Conservation (phyloP, 2,888 invertebrate species). For the Auanema sp. region DNA sequence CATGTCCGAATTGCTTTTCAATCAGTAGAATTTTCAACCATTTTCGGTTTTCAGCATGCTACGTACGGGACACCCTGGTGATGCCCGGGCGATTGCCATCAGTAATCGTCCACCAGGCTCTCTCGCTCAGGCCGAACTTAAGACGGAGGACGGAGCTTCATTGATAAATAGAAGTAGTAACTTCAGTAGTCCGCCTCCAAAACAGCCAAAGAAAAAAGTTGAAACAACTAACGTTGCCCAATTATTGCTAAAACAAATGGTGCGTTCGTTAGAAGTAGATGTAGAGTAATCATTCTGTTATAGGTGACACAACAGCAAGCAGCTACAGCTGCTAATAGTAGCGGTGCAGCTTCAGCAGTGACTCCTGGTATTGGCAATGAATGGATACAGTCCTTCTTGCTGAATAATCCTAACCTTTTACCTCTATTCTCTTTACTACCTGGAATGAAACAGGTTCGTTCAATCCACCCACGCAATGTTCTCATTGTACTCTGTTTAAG, state of each 20-base stretch:
- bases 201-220: not conserved
- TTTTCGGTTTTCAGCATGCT: constrained; percentile 28
- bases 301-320: not conserved
- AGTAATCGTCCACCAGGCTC: constrained; percentile 38
- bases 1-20: not conserved
- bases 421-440: constrained; percentile 11
- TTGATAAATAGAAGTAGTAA: too few relatives aligned
- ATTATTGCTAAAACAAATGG: constrained; percentile 1
- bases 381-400: constrained; percentile 16
- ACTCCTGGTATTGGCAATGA: not conserved
- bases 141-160: constrained; percentile 11
- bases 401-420: constrained; percentile 23
- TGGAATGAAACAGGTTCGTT: constrained; percentile 13
- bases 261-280: not conserved
- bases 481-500: constrained; percentile 7
- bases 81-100: constrained; percentile 35
- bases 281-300: not conserved
- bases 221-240: not conserved
- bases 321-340: not conserved
- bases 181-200: not conserved
- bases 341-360: constrained; percentile 2
- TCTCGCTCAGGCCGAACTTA: constrained; percentile 36
- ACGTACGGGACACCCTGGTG: constrained; percentile 34
- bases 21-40: not conserved
- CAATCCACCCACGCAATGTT: not conserved